Evolutionary conservation across 2,888 invertebrate species (phyloP), one percentile per base, ranked within the genome.

Genomic region (Pseudococcus jackbeardsleyi): DNA sequence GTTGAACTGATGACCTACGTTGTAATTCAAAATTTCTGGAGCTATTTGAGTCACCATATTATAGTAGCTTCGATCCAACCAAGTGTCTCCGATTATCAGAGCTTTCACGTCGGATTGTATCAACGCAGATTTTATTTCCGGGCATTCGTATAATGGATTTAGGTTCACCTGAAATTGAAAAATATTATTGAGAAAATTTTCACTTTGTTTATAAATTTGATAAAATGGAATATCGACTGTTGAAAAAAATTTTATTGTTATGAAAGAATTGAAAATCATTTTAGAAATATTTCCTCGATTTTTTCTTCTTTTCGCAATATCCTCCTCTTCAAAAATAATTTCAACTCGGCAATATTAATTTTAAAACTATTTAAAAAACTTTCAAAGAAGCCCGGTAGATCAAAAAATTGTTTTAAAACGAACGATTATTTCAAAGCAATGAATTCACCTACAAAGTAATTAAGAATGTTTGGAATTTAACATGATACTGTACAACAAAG

Each of bases 101-200:
- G 94, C 94, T 90, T 94, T 95, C 0, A 94, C 92, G 3, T 93
- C 93, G 0, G 95, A 95, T 92, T 96, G 95, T 50, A 94, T 93
- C 17, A 97, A 91, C 87, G 95, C 95, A 91, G 95, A 96, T 85
- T 94, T 93, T 0, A 97, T 90, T 91, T 98, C 97, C 12, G 92
- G 91, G 0, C 93, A 92, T 91, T 94, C 94, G 91, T 95, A 96
- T 0, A 94, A 93, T 0, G 97, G 95, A 91, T 98, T 97, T 48
- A 97, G 93, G 89, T 94, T 95, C 12, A 96, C 96, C 92, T 95
- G 91, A 64, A 91, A 91, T 84, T 59, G 6, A 68, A 12, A 4
- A 64, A 89, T 9, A 2, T n/a, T 17, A 54, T 4, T 54, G 54
- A 7, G 5, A n/a, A 54, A 7, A n/a, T 50, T 15, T 50, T 50